Percentiles rank a stretch among this genome's conserved stretches.
Conservation (phyloP, 64 coral and sea anemone genomes). For the Catalaphyllia jardinei region DNA sequence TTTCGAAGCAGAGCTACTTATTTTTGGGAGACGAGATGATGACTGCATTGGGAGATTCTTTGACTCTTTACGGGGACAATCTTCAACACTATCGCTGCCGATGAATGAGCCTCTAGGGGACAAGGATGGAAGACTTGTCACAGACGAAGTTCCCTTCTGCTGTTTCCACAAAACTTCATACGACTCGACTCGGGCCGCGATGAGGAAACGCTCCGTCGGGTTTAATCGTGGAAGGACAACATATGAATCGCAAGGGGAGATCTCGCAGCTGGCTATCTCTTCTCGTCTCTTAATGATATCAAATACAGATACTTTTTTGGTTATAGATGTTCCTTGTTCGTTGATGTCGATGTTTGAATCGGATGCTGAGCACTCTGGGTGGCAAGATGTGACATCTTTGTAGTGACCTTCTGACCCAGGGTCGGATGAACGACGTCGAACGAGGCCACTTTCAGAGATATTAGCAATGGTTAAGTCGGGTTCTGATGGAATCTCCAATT, state of each 20-base stretch:
- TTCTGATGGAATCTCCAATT: background rate
- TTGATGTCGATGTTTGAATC: background rate
- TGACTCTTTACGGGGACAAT: background rate
- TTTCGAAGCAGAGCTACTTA: slow-evolving; percentile 36
- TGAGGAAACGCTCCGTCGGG: slow-evolving; percentile 49
- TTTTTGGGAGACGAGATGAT: slow-evolving; percentile 36
- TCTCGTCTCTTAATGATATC: slow-evolving; percentile 25
- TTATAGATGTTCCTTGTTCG: background rate
- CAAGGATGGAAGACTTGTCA: slow-evolving; percentile 56
- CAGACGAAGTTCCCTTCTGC: slow-evolving; percentile 26
- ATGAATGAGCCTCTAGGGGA: slow-evolving; percentile 35
- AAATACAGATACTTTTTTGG: background rate
- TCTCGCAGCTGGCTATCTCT: slow-evolving; percentile 52
- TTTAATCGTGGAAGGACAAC: slow-evolving; percentile 67
- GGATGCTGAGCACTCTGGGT: background rate
- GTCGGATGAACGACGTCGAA: background rate
- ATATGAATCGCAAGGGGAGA: slow-evolving; percentile 62
- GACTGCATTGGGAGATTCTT: background rate
- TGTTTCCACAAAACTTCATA: slow-evolving; percentile 21
- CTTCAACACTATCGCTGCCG: background rate
- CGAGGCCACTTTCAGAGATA: background rate
- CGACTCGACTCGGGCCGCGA: slow-evolving; percentile 39
- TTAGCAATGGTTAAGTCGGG: background rate
- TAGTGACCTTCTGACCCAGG: background rate
- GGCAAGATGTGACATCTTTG: background rate